phyloP scores from a whole-genome alignment of 2,797 vertebrate species.

The Syngnathus rostellatus region DNA sequence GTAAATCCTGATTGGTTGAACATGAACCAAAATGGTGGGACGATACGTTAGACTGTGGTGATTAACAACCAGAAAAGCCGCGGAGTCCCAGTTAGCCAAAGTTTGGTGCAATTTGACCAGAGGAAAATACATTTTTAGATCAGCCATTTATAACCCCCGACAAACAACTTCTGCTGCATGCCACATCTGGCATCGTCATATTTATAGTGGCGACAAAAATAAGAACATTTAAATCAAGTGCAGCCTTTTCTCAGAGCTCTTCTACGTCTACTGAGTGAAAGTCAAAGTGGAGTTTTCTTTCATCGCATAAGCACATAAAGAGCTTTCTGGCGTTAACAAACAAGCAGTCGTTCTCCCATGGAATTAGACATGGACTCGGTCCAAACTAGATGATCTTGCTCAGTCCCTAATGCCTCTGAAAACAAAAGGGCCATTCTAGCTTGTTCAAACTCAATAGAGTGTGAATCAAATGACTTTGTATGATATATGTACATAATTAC shows the following conservation, averaged over 20 bases:
- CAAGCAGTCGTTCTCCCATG: conserved; percentile 63
- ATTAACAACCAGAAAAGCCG: conserved; percentile 31
- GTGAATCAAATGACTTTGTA: conserved; percentile 31
- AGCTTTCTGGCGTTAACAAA: conserved; percentile 58
- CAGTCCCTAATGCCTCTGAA: conserved; percentile 42
- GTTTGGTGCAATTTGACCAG: conserved; percentile 27
- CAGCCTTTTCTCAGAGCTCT: conserved; percentile 16
- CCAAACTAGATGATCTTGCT: conserved; percentile 40
- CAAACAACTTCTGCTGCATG: conserved; percentile 40
- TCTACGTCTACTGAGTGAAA: conserved; percentile 36
- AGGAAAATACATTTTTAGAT: conserved; percentile 48
- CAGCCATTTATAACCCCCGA: conserved; percentile 49
- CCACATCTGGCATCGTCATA: conserved; percentile 59
- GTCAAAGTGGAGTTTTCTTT: conserved; percentile 50
- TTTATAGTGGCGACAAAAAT: conserved; percentile 62
- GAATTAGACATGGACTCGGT: conserved; percentile 40
- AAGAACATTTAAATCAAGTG: conserved; percentile 56
- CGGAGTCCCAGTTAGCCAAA: conserved; percentile 39
- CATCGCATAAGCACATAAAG: conserved; percentile 42
- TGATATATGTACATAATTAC: conserved; percentile 15
- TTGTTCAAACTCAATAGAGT: conserved; percentile 39
- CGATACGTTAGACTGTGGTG: conserved; percentile 38
- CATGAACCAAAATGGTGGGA: conserved; percentile 39
- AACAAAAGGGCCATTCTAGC: conserved; percentile 56
- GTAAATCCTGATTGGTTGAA: conserved; percentile 20